Evolutionary conservation across 2,113 vertebrate species (phyloP).

Genomic region (Gallinago paraguaiae): DNA sequence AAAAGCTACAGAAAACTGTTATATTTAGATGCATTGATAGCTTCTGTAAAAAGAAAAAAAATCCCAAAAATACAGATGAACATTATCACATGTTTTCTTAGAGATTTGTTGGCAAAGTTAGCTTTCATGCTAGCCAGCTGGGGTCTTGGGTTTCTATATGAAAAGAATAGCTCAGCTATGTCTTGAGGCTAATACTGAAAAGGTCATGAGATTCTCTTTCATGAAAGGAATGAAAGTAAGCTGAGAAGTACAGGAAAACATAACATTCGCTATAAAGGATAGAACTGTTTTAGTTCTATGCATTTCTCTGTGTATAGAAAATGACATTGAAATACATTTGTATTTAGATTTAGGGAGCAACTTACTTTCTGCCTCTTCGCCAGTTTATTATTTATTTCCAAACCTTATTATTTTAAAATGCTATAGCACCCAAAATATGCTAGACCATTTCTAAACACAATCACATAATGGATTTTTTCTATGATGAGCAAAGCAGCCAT

Average conservation of each 20-base stretch:
- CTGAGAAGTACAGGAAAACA: slow-evolving; percentile 57
- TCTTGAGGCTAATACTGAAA: slow-evolving; percentile 68
- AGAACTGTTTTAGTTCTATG: slow-evolving; percentile 36
- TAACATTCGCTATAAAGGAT: slow-evolving; percentile 34
- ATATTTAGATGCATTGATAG: slow-evolving; percentile 38
- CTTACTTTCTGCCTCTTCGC: slow-evolving; percentile 42
- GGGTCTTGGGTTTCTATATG: slow-evolving; percentile 58
- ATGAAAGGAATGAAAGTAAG: slow-evolving; percentile 62
- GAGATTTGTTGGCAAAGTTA: slow-evolving; percentile 54
- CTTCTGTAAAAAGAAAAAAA: slow-evolving; percentile 24
- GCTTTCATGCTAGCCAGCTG: slow-evolving; percentile 66
- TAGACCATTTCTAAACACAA: slow-evolving; percentile 52
- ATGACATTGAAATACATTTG: slow-evolving; percentile 60
- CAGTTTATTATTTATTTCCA: slow-evolving; percentile 65
- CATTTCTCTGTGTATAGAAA: slow-evolving; percentile 52
- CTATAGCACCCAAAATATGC: slow-evolving; percentile 39
- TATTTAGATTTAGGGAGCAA: slow-evolving; percentile 51
- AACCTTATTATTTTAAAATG: slow-evolving; percentile 67
- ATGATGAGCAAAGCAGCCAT: slow-evolving; percentile 62
- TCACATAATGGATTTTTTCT: slow-evolving; percentile 67
- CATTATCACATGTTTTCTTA: slow-evolving; percentile 59
- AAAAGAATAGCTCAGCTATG: slow-evolving; percentile 68
- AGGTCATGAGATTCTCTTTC: slow-evolving; percentile 67
- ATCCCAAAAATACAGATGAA: slow-evolving; percentile 19
- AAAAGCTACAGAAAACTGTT: slow-evolving; percentile 25